Percentiles rank a stretch among this genome's conserved stretches.
phyloP scores from a whole-genome alignment of 2,888 invertebrate species.

The Pseudococcus longispinus region DNA sequence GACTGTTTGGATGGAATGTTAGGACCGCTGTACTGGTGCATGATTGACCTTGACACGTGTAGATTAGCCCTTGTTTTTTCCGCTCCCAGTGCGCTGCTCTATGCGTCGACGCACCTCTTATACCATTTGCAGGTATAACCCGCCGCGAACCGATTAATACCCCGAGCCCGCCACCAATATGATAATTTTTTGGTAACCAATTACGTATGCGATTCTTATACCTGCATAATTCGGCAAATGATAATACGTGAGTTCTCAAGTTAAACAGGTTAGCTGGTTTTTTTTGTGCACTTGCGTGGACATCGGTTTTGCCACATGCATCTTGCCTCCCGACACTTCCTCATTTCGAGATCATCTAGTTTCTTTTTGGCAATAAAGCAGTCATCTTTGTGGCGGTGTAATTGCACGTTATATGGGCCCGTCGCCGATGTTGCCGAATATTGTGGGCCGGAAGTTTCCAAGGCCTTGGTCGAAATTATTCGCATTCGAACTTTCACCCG shows the following conservation, averaged over 20 bases:
- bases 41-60: slow-evolving; percentile 56
- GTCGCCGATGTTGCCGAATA: background rate
- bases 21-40: slow-evolving; percentile 25
- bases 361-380: background rate
- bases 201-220: background rate
- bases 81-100: background rate
- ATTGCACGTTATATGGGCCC: background rate
- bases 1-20: slow-evolving; percentile 54
- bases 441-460: slow-evolving; percentile 18
- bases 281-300: background rate
- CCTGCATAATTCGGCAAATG: background rate
- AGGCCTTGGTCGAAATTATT: slow-evolving; percentile 15
- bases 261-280: background rate
- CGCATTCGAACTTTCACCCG: slow-evolving; percentile 21
- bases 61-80: slow-evolving; percentile 54
- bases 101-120: background rate
- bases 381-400: no score
- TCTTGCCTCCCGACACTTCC: background rate
- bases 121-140: background rate
- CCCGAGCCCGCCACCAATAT: background rate
- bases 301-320: no score
- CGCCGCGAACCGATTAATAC: background rate
- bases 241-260: background rate
- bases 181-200: background rate
- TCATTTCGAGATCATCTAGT: background rate